Conservation (phyloP, 2,888 invertebrate genomes). For the Morpho deidamia region DNA sequence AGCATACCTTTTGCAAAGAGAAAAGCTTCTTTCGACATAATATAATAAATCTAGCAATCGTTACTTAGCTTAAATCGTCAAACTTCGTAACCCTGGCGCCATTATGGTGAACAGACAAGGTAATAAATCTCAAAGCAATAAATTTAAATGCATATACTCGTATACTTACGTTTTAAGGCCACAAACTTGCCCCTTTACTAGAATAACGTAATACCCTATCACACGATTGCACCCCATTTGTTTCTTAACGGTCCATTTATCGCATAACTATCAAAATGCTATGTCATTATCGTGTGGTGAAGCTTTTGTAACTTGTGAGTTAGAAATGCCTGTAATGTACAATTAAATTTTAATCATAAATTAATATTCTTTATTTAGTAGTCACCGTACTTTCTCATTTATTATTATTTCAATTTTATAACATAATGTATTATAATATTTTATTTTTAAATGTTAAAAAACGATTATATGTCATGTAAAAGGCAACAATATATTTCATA, state of each 20-base stretch:
- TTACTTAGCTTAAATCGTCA: not conserved
- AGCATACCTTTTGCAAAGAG: no score
- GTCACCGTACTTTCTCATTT: no score
- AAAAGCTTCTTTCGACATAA: no score
- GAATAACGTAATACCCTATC: slow-evolving; percentile 16
- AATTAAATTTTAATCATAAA: no score
- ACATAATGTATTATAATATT: no score
- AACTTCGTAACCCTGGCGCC: slow-evolving; percentile 1
- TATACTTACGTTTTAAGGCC: slow-evolving; percentile 18
- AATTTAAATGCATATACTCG: slow-evolving; percentile 16
- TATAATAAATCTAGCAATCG: no score
- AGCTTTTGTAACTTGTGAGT: not conserved
- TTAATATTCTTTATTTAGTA: no score
- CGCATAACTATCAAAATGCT: slow-evolving; percentile 21
- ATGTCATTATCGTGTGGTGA: not conserved
- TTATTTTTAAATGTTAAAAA: no score
- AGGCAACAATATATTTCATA: no score
- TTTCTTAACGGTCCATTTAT: slow-evolving; percentile 21
- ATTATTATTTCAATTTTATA: no score
- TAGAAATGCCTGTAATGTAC: no score
- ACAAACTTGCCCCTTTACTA: slow-evolving; percentile 20
- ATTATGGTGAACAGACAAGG: slow-evolving; percentile 7
- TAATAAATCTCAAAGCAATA: slow-evolving; percentile 21
- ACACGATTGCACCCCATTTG: slow-evolving; percentile 24
- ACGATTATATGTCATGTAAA: no score